Base-by-base conservation (phyloP, 1,140 invertebrate species). In the Laupala kohalensis region DNA sequence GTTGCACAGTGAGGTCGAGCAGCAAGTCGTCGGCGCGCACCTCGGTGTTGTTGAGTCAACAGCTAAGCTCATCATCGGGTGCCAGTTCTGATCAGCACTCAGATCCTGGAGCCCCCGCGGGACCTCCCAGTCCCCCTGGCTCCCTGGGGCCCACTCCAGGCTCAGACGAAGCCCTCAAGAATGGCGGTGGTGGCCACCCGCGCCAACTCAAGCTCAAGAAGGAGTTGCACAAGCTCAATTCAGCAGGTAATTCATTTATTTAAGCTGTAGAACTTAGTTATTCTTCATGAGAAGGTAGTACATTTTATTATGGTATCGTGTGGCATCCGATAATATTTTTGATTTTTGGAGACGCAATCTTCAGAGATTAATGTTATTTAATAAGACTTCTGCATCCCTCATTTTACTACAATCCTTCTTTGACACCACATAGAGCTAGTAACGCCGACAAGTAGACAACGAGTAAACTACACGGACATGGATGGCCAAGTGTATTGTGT, bases 161-260 rank as follows among this genome's bases (percentile, higher is more conserved):
- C 19, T 25, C 30, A 19, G n/a, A 64, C 13, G 23, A 28, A 27
- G 23, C 37, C 37, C 37, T 53, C 37, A 53, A 53, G 37, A 68
- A 53, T 27, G 25, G 19, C 6, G 28, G 76, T 13, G n/a, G n/a
- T n/a, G n/a, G n/a, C n/a, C n/a, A n/a, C n/a, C 75, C 74, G 0
- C 64, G 77, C n/a, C 75, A 75, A 67, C 72, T 77, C 65, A 77
- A 77, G 62, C 73, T 71, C 13, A 76, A 75, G 67, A 78, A 77
- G 70, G 74, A 77, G 30, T 70, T 78, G 0, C 73, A 75, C 25
- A 78, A 78, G 69, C 67, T 77, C 6, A 75, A 76, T 29, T 78
- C 77, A 27, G 26, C 75, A 24, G 74, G 77, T 76, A 72, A 73
- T 68, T 64, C 24, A 15, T 26, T 25, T 9, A 25, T 26, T 66